A percentile compares a stretch with the other conserved stretches of the same genome.
Evolutionary conservation across 2,113 vertebrate species (phyloP).

Genomic region (Lagenorhynchus albirostris): DNA sequence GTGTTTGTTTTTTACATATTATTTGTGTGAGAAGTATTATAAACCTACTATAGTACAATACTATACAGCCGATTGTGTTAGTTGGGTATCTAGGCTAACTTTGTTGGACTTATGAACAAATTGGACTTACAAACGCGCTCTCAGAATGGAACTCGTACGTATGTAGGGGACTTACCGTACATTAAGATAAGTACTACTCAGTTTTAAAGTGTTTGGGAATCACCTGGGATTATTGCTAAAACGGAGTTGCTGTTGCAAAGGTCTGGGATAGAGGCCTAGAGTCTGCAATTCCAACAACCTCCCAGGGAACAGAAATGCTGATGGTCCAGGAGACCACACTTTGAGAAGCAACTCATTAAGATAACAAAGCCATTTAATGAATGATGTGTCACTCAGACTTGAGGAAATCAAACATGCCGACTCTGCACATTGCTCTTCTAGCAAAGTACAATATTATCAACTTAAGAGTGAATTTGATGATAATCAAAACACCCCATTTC

Average conservation of each 20-base stretch:
- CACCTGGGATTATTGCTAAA: neutral
- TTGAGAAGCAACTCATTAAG: neutral
- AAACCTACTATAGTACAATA: too few species aligned
- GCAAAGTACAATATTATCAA: neutral
- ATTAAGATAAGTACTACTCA: neutral
- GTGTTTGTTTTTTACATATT: too few species aligned
- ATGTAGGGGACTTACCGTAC: too few species aligned
- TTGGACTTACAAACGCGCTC: too few species aligned
- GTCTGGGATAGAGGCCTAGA: neutral
- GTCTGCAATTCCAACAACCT: neutral
- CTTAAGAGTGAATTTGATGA: neutral
- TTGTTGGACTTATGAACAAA: too few species aligned
- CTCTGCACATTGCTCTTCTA: neutral
- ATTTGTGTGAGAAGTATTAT: too few species aligned
- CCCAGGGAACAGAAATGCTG: neutral
- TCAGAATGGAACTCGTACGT: too few species aligned
- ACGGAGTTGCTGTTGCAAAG: neutral
- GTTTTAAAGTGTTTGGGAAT: neutral
- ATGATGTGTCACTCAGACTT: neutral
- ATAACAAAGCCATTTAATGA: neutral
- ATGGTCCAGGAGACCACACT: neutral
- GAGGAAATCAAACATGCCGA: neutral
- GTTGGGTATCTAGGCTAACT: too few species aligned
- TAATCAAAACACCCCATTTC: neutral
- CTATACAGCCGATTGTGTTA: too few species aligned